Percentiles rank a stretch among this genome's conserved stretches.
These are phyloP conservation scores for Geodia barretti DNA, from an alignment of 37 sponge, comb jelly and placozoan species.

Conservation along the genomic window DNA sequence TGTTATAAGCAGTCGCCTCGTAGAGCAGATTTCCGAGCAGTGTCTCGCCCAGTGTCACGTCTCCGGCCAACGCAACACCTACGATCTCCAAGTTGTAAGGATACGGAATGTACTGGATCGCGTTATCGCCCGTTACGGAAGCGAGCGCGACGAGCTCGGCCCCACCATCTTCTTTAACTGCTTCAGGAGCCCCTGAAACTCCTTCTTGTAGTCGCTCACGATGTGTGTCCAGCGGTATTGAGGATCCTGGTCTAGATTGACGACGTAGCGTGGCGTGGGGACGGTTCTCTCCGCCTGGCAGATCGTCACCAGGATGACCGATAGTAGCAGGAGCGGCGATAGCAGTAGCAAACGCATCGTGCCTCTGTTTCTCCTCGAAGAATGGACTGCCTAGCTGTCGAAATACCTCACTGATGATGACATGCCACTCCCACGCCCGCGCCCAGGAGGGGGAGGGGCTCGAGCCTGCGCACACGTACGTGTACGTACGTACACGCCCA, in stretches of 20 bases:
- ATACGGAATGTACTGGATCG: conserved; percentile 63
- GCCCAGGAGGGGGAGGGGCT: neutral
- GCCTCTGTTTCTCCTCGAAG: too few relatives aligned
- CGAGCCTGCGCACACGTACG: too few relatives aligned
- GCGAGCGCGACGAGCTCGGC: conserved; percentile 38
- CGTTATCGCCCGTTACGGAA: conserved; percentile 19
- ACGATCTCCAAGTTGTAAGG: conserved; percentile 75
- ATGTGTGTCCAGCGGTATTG: conserved; percentile 65
- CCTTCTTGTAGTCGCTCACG: conserved; percentile 16
- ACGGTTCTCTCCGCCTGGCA: neutral
- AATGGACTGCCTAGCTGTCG: too few relatives aligned
- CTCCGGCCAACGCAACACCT: conserved; percentile 42
- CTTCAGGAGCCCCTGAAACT: conserved; percentile 20
- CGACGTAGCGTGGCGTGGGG: conserved; percentile 30
- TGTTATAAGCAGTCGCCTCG: conserved; percentile 68
- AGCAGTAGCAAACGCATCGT: neutral
- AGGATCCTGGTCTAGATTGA: conserved; percentile 66
- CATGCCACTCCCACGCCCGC: neutral
- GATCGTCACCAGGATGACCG: neutral
- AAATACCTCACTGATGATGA: too few relatives aligned
- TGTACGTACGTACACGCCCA: too few relatives aligned
- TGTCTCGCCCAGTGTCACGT: conserved; percentile 52
- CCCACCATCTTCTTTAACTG: conserved; percentile 55
- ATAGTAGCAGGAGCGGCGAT: neutral
- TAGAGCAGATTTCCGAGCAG: conserved; percentile 71